Conservation (phyloP, 2,888 invertebrate species). For the Pyrocoelia pectoralis region DNA sequence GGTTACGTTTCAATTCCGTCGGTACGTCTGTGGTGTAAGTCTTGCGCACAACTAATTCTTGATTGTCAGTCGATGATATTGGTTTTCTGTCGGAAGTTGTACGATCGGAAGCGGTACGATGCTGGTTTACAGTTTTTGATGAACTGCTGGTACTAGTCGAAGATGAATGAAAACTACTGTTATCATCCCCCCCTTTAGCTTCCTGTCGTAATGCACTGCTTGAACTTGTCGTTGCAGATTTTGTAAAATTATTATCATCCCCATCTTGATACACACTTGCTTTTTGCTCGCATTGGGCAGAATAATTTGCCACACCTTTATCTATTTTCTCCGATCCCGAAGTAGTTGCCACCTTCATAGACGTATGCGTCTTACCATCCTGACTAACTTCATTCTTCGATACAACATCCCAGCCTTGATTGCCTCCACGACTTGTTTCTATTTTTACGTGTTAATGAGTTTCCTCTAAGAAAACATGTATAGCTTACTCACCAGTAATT, state of each 20-base stretch:
- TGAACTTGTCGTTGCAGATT: constrained; percentile 61
- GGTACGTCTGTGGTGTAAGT: constrained; percentile 49
- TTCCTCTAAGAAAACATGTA: not conserved
- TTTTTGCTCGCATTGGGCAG: constrained; percentile 69
- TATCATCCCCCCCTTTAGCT: constrained; percentile 63
- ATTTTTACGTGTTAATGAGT: not conserved
- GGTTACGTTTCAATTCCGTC: constrained; percentile 50
- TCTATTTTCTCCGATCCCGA: constrained; percentile 71
- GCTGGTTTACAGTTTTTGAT: constrained; percentile 51
- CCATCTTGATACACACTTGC: constrained; percentile 64
- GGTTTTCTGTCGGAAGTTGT: too few relatives aligned
- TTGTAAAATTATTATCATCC: constrained; percentile 64
- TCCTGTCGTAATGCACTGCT: constrained; percentile 63
- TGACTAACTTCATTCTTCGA: constrained; percentile 68
- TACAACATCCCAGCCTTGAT: constrained; percentile 71
- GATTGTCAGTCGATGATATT: constrained; percentile 24
- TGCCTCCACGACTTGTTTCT: constrained; percentile 29
- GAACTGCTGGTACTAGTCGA: constrained; percentile 52
- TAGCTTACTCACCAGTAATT: constrained; percentile 35
- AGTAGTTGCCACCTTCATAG: constrained; percentile 69
- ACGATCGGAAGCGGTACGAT: constrained; percentile 35
- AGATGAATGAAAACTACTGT: constrained; percentile 56
- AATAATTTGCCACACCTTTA: constrained; percentile 71
- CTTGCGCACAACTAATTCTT: constrained; percentile 28
- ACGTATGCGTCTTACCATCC: constrained; percentile 71